phyloP scores from a whole-genome alignment of 2,797 vertebrate genomes.

The Avahi laniger region DNA sequence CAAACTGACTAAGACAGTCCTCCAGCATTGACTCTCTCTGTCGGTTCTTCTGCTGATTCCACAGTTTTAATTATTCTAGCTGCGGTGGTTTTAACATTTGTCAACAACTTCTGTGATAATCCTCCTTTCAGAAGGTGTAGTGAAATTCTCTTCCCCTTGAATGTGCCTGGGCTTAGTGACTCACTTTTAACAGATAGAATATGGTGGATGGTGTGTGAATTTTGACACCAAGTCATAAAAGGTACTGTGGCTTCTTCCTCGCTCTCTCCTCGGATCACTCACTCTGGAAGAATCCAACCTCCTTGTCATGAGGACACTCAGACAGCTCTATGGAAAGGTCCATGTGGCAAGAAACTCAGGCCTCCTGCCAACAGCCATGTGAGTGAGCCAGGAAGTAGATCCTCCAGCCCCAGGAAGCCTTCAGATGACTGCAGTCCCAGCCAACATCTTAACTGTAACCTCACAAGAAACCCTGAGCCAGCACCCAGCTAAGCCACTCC shows the following conservation, averaged over 20 bases:
- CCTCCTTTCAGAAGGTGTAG: not conserved
- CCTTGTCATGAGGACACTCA: not conserved
- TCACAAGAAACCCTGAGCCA: not conserved
- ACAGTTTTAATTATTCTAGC: not conserved
- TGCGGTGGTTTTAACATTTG: not conserved
- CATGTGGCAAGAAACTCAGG: not conserved
- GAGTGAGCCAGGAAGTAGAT: not conserved
- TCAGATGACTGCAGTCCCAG: not conserved
- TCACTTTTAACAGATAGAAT: not conserved
- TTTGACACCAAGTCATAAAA: not conserved
- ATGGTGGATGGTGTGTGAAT: not conserved
- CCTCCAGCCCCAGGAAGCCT: not conserved
- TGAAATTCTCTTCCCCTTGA: no score
- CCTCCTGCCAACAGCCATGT: not conserved
- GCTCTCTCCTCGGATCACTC: fast-evolving
- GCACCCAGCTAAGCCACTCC: not conserved
- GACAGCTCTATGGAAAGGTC: not conserved
- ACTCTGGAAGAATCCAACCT: not conserved
- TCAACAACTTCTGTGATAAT: not conserved
- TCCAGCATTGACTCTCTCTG: not conserved
- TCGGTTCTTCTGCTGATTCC: not conserved
- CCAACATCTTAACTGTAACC: not conserved
- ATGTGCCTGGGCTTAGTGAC: not conserved
- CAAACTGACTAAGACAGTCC: no score
- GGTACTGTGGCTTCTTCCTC: not conserved